Base-by-base conservation (phyloP, 1,140 invertebrate genomes). In the Zaprionus africanus region DNA sequence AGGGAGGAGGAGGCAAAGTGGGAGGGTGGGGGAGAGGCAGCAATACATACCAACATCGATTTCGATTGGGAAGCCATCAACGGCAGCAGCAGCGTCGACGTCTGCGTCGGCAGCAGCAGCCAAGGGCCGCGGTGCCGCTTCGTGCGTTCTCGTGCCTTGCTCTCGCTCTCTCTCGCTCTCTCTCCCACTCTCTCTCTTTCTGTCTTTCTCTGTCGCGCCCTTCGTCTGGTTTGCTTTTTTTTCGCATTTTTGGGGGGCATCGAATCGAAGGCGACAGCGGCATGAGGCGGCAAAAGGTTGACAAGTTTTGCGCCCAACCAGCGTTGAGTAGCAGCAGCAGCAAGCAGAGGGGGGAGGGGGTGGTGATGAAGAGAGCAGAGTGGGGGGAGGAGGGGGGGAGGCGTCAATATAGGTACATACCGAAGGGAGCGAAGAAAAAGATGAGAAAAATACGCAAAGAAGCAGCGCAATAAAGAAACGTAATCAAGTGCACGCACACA, bases 1-100 rank as follows among this genome's bases (percentile, higher is more conserved):
- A 6, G 28, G 1, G 28, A 9, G 28, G 28, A 31, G 28, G 7
- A 31, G 41, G 41, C 5, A 43, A 6, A 17, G 41, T n/a, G 13
- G 13, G 38, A 41, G 13, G n/a, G 22, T 22, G 22, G 22, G 22
- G 22, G 22, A 22, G n/a, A 26, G 26, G n/a, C n/a, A 34, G 41
- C 41, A 46, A 81, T 88, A 88, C 79, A 88, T 88, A 90, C 81
- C 81, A 79, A 90, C 90, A 92, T 92, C 90, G 90, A 92, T 92
- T 92, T 92, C 90, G 90, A 92, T 92, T 92, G 90, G 90, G 90
- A 92, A 92, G 91, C 83, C 90, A 92, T 92, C 90, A 92, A 91
- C 84, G 85, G 66, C 77, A 80, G 74, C 74, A 78, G 41, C 77
- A 63, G 56, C 43, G 60, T 19, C 38, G 31, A 15, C 43, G 31